These are phyloP conservation scores for Isurus oxyrinchus DNA, from an alignment of 2,113 vertebrate genomes.

Conservation along the genomic window DNA sequence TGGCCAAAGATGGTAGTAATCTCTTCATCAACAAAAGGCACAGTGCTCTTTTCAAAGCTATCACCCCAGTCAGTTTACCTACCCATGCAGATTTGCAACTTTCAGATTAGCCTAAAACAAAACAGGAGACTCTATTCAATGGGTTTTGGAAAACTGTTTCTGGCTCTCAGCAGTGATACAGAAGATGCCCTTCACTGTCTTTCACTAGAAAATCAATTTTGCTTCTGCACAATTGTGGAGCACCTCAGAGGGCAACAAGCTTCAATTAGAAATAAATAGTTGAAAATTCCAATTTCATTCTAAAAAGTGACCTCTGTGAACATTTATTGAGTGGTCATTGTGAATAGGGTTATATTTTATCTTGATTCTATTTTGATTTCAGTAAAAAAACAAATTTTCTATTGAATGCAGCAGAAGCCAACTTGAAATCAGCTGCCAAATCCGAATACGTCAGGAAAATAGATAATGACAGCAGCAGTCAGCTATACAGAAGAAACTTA, in stretches of 20 bases:
- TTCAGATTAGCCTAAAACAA: not conserved
- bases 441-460: slow-evolving; percentile 42
- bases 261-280: slow-evolving; percentile 41
- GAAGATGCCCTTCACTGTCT: slow-evolving; percentile 48
- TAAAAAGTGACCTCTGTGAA: slow-evolving; percentile 41
- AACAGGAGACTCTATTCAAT: not conserved
- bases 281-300: slow-evolving; percentile 40
- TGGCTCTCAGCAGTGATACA: slow-evolving; percentile 43
- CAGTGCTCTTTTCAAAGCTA: not conserved
- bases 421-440: slow-evolving; percentile 39
- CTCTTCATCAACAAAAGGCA: not conserved
- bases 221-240: slow-evolving; percentile 43
- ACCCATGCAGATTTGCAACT: too few species aligned
- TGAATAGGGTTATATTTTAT: slow-evolving; percentile 14
- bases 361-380: slow-evolving; percentile 27
- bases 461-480: slow-evolving; percentile 42
- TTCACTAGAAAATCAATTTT: slow-evolving; percentile 49
- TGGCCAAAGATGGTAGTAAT: not conserved
- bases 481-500: slow-evolving; percentile 45
- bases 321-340: slow-evolving; percentile 7
- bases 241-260: slow-evolving; percentile 37
- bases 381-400: slow-evolving; percentile 41
- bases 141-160: not conserved
- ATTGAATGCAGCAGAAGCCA: slow-evolving; percentile 40
- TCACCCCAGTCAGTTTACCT: not conserved